These are phyloP conservation scores for Eupeodes luniger DNA, from an alignment of 2,888 invertebrate species.

Conservation along the genomic window DNA sequence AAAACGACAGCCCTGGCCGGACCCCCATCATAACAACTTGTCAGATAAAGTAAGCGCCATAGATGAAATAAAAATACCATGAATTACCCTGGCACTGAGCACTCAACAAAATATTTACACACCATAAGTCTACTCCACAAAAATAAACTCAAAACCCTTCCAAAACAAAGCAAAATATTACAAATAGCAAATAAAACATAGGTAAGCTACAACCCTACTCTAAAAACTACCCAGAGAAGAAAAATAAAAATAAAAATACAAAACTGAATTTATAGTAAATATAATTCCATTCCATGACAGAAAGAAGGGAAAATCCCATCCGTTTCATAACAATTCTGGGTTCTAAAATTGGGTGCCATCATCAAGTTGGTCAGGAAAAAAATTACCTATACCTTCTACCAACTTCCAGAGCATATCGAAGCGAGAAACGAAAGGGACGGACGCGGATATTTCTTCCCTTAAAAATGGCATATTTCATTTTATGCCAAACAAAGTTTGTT, in stretches of 20 bases:
- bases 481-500: slow-evolving; percentile 58
- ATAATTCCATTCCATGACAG: slow-evolving; percentile 2
- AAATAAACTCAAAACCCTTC: slow-evolving; percentile 18
- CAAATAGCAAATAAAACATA: too few species aligned
- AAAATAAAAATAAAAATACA: neutral
- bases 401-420: neutral
- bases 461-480: slow-evolving; percentile 57
- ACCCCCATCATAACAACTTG: slow-evolving; percentile 30
- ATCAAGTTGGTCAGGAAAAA: neutral
- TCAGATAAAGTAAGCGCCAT: slow-evolving; percentile 40
- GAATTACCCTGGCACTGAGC: slow-evolving; percentile 23
- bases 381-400: neutral
- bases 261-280: slow-evolving; percentile 12
- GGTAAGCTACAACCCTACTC: too few species aligned
- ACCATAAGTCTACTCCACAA: slow-evolving; percentile 30
- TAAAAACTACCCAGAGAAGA: neutral
- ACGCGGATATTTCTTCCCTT: neutral
- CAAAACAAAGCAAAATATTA: slow-evolving; percentile 22
- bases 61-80: slow-evolving; percentile 21
- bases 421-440: neutral
- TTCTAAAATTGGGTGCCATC: slow-evolving; percentile 49
- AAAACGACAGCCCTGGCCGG: neutral
- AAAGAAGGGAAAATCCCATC: slow-evolving; percentile 47
- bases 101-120: slow-evolving; percentile 44
- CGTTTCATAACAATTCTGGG: slow-evolving; percentile 62